Evolutionary conservation across 1,140 invertebrate genomes (phyloP), one percentile per base, ranked within the genome.

Genomic region (Physella acuta): DNA sequence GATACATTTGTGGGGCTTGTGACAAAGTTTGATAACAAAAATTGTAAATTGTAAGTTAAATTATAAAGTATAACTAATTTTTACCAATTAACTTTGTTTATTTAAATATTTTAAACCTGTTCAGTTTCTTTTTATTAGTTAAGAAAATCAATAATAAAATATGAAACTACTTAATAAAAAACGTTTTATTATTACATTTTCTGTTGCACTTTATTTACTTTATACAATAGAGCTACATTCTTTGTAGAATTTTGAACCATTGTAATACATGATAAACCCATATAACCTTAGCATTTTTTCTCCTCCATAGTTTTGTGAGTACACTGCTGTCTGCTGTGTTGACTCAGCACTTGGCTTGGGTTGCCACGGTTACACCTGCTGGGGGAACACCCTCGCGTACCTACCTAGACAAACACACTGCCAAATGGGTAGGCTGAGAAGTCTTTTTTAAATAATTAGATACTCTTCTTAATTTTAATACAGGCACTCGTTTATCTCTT

Each of bases 301-400:
- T 61, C 75, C 73, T 67, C 89, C 88, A 67, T 87, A 96, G 94
- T 87, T 96, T 96, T 85, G 88, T 95, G 65, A 95, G 93, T 81
- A 94, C 92, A 20, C 86, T 95, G 62, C 81, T 95, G 30, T 95
- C 93, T 4, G 92, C 92, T 67, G 91, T 95, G 31, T 84, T 95
- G 55, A 95, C 93, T 0, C 89, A 95, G 85, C 94, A 96, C 84
- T 87, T 95, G 26, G 92, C 93, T 1, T 95, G 94, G 94, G 92
- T 95, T 59, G 89, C 91, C 30, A 94, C 92, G 0, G 90, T 93
- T 17, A 84, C 82, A 62, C 84, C 85, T n/a, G 80, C 84, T 30
- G 83, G 82, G 52, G 88, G 78, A 37, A 78, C 77, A 24, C 76
- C 82, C 16, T 82, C 81, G 11, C 75, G 76, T 17, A 79, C 80